Evolutionary conservation across 2,888 invertebrate species (phyloP), one percentile per base, ranked within the genome.

Genomic region (Podabrus alpinus): DNA sequence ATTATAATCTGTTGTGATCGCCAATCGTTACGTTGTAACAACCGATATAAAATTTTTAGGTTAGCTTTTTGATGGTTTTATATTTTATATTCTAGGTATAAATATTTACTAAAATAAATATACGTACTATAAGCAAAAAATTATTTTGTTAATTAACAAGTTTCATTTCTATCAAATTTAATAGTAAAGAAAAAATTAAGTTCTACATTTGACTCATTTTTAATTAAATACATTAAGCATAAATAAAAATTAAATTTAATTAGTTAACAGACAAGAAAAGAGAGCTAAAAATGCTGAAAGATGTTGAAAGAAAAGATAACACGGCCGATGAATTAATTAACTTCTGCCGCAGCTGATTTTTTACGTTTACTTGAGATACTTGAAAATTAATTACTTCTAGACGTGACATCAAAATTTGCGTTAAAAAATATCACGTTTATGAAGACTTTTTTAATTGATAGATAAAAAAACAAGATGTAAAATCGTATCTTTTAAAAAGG

Each of bases 241-340:
- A 72, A 72, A 73, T 73, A 74, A 72, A 72, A 21, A 66, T 66
- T 66, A 75, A 72, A 75, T 72, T 75, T 71, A 75, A 75, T 75
- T 75, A 75, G 66, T 60, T 64, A 67, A 68, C 61, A 62, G 66
- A 59, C 68, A 59, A 19, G 60, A 72, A 70, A 72, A 66, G 60
- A 69, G 59, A 60, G 68, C 21, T 61, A 29, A 68, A 71, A 71
- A 71, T 71, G 71, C 66, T 59, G 71, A 72, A 72, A 72, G 69
- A 72, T 72, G 71, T 72, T 59, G 59, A 71, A 59, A 21, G 72
- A 59, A 59, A 68, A 62, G 70, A 70, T 74, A 74, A 71, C 70
- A 69, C 69, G 68, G 62, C 72, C 71, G 75, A 75, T 75, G 69
- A 75, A 75, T 72, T 75, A 75, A 75, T 75, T 75, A 75, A 75